These are phyloP conservation scores for Monopterus albus DNA, from an alignment of 2,113 vertebrate genomes.

Conservation along the genomic window DNA sequence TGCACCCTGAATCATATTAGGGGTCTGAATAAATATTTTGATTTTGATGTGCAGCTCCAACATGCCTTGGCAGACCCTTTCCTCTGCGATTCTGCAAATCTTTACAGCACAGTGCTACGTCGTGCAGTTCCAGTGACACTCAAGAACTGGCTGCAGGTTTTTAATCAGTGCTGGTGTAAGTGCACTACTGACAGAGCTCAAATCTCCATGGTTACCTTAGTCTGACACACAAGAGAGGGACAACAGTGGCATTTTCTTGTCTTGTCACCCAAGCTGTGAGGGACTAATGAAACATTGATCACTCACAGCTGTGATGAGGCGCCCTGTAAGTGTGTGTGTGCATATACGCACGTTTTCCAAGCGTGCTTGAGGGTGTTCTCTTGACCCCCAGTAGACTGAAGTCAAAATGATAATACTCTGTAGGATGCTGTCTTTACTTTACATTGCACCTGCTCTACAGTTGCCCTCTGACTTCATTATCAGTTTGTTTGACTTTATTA, in stretches of 20 bases:
- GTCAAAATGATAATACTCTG: conserved; percentile 12
- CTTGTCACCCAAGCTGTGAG: conserved; percentile 72
- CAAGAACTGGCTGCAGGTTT: conserved; percentile 50
- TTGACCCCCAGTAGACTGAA: conserved; percentile 1
- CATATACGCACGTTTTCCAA: neutral
- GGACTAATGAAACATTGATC: conserved; percentile 81
- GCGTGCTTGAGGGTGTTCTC: neutral
- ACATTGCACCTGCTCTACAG: neutral
- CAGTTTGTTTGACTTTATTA: neutral
- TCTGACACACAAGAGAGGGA: conserved; percentile 56
- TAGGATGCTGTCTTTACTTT: neutral
- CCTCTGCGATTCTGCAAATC: conserved; percentile 19
- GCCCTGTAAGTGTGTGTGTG: neutral
- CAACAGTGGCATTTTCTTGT: conserved; percentile 53
- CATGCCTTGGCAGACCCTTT: neutral
- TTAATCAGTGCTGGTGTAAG: conserved; percentile 66
- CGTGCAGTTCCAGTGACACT: conserved; percentile 51
- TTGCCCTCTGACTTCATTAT: neutral
- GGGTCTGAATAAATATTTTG: neutral
- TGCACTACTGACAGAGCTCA: conserved; percentile 48
- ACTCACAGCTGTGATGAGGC: conserved; percentile 48
- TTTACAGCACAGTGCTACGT: conserved; percentile 39
- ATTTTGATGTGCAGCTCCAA: neutral
- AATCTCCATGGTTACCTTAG: conserved; percentile 75
- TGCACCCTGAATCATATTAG: neutral